These are phyloP conservation scores for Sitta europaea DNA, from an alignment of 2,113 vertebrate genomes.

Conservation along the genomic window DNA sequence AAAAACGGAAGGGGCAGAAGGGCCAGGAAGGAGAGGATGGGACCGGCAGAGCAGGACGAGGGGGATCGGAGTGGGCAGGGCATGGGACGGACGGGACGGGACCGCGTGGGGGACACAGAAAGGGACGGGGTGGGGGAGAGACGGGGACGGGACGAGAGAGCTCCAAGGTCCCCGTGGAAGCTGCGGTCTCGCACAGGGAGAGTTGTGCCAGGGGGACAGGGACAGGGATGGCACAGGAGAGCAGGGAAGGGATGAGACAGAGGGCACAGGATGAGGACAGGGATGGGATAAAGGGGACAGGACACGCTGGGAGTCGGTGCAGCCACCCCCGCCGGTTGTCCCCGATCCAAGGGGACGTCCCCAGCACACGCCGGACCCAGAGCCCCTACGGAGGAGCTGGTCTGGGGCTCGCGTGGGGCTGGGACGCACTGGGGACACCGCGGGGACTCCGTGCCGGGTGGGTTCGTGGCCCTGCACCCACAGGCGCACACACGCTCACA, in stretches of 20 bases:
- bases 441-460: not conserved
- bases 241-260: not conserved
- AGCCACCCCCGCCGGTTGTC: not conserved
- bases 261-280: not conserved
- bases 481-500: not conserved
- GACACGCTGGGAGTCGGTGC: not conserved
- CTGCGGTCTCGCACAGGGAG: not conserved
- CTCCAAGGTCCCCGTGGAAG: not conserved
- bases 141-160: not conserved
- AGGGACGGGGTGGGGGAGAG: not conserved
- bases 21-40: not conserved
- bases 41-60: not conserved
- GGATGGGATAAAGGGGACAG: not conserved
- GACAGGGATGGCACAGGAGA: not conserved
- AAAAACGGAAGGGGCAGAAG: not conserved
- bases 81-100: not conserved
- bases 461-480: not conserved
- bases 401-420: not conserved
- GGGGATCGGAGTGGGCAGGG: not conserved
- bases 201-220: not conserved
- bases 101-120: not conserved
- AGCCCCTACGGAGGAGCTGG: not conserved
- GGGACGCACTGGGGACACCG: not conserved
- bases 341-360: not conserved
- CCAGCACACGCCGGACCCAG: not conserved